phyloP scores from a whole-genome alignment of 2,113 vertebrate genomes.

The Ammodytes dubius region DNA sequence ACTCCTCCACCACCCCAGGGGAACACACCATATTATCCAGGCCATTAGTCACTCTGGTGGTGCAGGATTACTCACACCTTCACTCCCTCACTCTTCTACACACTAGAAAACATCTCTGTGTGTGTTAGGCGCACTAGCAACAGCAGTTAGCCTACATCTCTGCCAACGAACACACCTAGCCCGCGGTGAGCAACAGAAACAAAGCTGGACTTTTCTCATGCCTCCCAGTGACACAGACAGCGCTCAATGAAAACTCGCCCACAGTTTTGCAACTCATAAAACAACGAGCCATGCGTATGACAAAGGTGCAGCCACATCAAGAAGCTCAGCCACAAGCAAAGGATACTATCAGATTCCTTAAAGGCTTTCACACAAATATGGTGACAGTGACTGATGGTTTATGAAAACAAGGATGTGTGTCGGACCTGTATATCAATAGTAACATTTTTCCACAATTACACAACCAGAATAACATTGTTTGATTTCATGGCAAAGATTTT shows the following conservation, averaged over 20 bases:
- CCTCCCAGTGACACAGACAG: not conserved
- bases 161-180: conserved; percentile 47
- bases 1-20: conserved; percentile 40
- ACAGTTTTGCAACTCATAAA: conserved; percentile 40
- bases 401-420: conserved; percentile 10
- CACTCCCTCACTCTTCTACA: not conserved
- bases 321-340: conserved; percentile 24
- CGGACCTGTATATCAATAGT: not conserved
- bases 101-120: conserved; percentile 18
- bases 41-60: conserved; percentile 44
- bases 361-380: conserved; percentile 18
- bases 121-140: conserved; percentile 7
- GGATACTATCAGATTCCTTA: conserved; percentile 32
- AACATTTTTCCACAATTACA: conserved; percentile 1
- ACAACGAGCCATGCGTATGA: not conserved
- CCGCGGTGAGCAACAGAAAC: conserved; percentile 21
- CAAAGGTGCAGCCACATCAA: conserved; percentile 37
- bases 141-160: not conserved
- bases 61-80: conserved; percentile 63
- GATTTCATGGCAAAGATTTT: not conserved
- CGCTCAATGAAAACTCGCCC: not conserved
- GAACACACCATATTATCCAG: not conserved
- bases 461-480: conserved; percentile 16
- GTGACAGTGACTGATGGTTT: not conserved
- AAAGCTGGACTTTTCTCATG: conserved; percentile 9